Conservation (phyloP, 2,797 vertebrate species). For the Anguilla obscura region DNA sequence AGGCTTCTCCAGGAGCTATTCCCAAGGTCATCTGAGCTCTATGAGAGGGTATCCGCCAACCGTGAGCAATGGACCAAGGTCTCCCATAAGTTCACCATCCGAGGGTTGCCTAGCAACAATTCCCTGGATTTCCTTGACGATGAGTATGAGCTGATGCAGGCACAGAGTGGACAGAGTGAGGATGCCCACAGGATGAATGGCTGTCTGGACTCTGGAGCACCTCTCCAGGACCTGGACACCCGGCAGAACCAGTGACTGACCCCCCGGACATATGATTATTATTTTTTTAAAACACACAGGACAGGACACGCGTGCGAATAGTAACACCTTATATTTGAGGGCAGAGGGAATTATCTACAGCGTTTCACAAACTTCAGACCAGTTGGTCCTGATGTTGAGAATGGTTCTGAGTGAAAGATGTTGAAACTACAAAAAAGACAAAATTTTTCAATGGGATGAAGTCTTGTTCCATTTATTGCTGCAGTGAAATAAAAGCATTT, state of each 20-base stretch:
- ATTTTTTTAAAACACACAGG: background rate
- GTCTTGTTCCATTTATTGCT: background rate
- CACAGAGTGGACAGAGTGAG: constrained; percentile 61
- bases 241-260: constrained; percentile 64
- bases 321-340: constrained; percentile 29
- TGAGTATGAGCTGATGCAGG: constrained; percentile 84
- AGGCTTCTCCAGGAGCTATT: constrained; percentile 92
- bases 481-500: background rate
- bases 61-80: constrained; percentile 96
- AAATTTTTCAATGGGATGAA: constrained; percentile 20
- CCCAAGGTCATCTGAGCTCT: constrained; percentile 83
- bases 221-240: constrained; percentile 62
- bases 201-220: constrained; percentile 66
- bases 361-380: constrained; percentile 38
- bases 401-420: background rate
- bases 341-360: constrained; percentile 16
- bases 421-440: constrained; percentile 17
- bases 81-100: constrained; percentile 95
- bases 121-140: constrained; percentile 96
- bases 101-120: constrained; percentile 95
- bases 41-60: constrained; percentile 89
- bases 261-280: background rate
- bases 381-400: constrained; percentile 43
- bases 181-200: constrained; percentile 73
- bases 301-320: background rate